phyloP scores from a whole-genome alignment of 2,888 invertebrate species.

The Polydrusus tereticollis region DNA sequence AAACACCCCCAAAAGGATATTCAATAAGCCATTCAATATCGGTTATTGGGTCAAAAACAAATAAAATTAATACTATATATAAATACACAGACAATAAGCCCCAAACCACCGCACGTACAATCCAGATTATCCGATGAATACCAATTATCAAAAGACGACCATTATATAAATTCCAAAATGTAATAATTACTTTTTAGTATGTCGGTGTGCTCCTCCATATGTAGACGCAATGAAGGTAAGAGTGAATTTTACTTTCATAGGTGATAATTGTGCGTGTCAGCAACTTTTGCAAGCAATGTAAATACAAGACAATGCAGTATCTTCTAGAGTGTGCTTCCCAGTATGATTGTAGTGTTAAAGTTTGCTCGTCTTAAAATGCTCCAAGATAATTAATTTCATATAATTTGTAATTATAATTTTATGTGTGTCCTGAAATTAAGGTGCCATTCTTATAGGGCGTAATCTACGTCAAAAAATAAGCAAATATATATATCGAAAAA shows the following conservation, averaged over 20 bases:
- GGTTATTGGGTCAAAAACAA: conserved; percentile 53
- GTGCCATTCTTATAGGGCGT: too few species aligned
- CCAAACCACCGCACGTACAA: conserved; percentile 41
- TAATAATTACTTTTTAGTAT: conserved; percentile 44
- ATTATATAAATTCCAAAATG: conserved; percentile 57
- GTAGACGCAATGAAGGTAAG: conserved; percentile 56
- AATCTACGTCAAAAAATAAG: too few species aligned
- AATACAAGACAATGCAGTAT: too few species aligned
- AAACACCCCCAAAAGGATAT: neutral
- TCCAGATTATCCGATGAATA: conserved; percentile 36
- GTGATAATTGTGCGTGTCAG: conserved; percentile 3
- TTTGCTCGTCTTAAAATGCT: too few species aligned
- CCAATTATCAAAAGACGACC: conserved; percentile 35
- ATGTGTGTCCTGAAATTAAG: too few species aligned
- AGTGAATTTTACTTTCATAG: conserved; percentile 52
- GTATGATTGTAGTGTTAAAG: too few species aligned
- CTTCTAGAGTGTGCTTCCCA: too few species aligned
- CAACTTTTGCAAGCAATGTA: too few species aligned
- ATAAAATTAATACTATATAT: conserved; percentile 48
- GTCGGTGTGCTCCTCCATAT: conserved; percentile 13
- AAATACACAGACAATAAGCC: conserved; percentile 49
- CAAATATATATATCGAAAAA: too few species aligned
- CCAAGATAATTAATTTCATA: too few species aligned
- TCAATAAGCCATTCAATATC: conserved; percentile 17
- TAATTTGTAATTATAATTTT: too few species aligned